Conservation (phyloP, 1,140 invertebrate species). For the Probaryconus sp. region DNA sequence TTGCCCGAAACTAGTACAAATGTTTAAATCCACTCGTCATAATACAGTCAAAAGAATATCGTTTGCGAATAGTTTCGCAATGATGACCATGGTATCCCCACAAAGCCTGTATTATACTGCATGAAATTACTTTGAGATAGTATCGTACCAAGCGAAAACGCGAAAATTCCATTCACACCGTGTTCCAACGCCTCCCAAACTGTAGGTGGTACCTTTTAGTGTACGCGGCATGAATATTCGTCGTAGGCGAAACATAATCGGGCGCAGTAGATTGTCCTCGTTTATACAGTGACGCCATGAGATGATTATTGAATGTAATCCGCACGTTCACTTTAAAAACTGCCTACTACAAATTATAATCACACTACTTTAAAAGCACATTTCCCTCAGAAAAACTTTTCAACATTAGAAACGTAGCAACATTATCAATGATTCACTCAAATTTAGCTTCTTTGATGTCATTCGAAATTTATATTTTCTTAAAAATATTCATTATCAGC, state of each 20-base stretch:
- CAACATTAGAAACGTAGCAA: constrained; percentile 1
- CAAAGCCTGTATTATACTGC: constrained; percentile 15
- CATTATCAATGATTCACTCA: constrained; percentile 2
- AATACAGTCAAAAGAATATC: background rate
- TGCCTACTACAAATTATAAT: background rate
- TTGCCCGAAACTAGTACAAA: background rate
- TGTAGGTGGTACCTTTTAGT: constrained; percentile 12
- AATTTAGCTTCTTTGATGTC: background rate
- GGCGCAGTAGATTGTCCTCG: background rate
- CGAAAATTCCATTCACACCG: constrained; percentile 25
- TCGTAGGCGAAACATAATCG: constrained; percentile 2
- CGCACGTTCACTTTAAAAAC: background rate
- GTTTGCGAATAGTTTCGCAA: background rate
- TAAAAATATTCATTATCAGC: no score
- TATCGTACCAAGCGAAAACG: constrained; percentile 5
- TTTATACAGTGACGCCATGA: constrained; percentile 3
- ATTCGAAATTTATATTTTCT: no score
- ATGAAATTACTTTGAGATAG: constrained; percentile 23
- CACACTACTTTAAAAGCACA: constrained; percentile 14
- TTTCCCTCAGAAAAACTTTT: constrained; percentile 11
- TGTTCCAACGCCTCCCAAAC: constrained; percentile 6
- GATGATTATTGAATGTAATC: constrained; percentile 17
- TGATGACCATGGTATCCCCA: background rate
- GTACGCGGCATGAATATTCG: constrained; percentile 27
- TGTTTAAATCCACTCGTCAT: background rate